These are phyloP conservation scores for Channa argus DNA, from an alignment of 2,113 vertebrate genomes.

Conservation along the genomic window DNA sequence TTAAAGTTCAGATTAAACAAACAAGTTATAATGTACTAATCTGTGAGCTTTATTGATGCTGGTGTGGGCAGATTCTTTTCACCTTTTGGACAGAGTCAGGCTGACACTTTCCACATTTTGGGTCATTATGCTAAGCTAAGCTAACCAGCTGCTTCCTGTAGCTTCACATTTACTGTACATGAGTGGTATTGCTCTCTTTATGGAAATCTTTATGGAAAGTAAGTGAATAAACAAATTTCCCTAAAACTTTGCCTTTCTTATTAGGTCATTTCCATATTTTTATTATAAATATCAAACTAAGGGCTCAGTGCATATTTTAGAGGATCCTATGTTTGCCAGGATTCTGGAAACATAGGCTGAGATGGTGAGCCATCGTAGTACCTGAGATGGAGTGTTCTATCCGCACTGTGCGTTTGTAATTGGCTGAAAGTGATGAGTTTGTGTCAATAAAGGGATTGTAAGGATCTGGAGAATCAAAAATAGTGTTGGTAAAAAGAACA, in stretches of 20 bases:
- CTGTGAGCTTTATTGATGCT: too few relatives aligned
- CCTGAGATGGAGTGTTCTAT: conserved; percentile 89
- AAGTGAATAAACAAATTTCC: background rate
- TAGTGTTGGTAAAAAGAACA: conserved; percentile 81
- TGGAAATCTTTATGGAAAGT: background rate
- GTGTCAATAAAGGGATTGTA: conserved; percentile 91
- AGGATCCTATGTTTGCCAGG: conserved; percentile 78
- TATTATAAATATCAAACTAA: conserved; percentile 31
- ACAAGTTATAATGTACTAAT: too few relatives aligned
- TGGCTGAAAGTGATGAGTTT: conserved; percentile 88
- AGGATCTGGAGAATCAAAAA: conserved; percentile 91
- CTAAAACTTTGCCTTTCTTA: conserved; percentile 34
- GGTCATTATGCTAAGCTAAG: background rate
- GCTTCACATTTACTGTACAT: background rate
- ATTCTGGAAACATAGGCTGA: conserved; percentile 82
- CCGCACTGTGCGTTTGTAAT: conserved; percentile 88
- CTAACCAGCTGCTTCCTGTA: background rate
- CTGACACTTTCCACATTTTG: background rate
- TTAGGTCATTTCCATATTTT: conserved; percentile 36
- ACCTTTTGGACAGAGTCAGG: background rate
- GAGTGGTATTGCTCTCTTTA: background rate
- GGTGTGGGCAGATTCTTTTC: too few relatives aligned
- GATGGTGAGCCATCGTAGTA: conserved; percentile 85
- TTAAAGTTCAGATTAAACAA: too few relatives aligned
- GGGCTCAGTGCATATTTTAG: conserved; percentile 44